phyloP scores from a whole-genome alignment of 2,113 vertebrate genomes.

The Stigmatopora argus region DNA sequence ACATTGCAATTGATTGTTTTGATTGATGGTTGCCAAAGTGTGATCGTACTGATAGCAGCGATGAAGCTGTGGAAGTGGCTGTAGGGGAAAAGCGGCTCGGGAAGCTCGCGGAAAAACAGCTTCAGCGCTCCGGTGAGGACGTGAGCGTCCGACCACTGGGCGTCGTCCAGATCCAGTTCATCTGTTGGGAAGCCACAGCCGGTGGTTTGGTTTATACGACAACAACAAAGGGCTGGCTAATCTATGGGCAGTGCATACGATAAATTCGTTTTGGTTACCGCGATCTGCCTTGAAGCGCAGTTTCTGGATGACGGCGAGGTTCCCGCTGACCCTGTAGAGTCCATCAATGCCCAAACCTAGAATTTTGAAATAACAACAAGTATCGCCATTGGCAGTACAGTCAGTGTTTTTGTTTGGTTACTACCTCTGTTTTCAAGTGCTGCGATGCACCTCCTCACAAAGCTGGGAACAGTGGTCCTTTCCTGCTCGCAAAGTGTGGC shows the following conservation, averaged over 20 bases:
- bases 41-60: conserved; percentile 68
- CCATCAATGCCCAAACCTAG: conserved; percentile 87
- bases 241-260: no score
- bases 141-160: conserved; percentile 89
- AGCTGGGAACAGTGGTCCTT: conserved; percentile 74
- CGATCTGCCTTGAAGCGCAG: conserved; percentile 90
- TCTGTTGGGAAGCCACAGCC: conserved; percentile 66
- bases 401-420: neutral
- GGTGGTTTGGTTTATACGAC: neutral
- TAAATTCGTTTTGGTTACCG: conserved; percentile 60
- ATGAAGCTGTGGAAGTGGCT: conserved; percentile 83
- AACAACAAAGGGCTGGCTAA: neutral
- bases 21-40: neutral
- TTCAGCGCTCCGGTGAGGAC: conserved; percentile 91
- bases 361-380: neutral
- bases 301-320: conserved; percentile 90
- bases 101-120: conserved; percentile 88
- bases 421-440: conserved; percentile 84
- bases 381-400: neutral
- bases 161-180: conserved; percentile 83
- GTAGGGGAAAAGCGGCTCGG: conserved; percentile 84
- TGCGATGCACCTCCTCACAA: conserved; percentile 82
- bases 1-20: neutral
- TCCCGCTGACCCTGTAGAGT: conserved; percentile 90
- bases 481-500: conserved; percentile 78